Evolutionary conservation across 2,888 invertebrate species (phyloP), one percentile per base, ranked within the genome.

Genomic region (Ctena decussata): DNA sequence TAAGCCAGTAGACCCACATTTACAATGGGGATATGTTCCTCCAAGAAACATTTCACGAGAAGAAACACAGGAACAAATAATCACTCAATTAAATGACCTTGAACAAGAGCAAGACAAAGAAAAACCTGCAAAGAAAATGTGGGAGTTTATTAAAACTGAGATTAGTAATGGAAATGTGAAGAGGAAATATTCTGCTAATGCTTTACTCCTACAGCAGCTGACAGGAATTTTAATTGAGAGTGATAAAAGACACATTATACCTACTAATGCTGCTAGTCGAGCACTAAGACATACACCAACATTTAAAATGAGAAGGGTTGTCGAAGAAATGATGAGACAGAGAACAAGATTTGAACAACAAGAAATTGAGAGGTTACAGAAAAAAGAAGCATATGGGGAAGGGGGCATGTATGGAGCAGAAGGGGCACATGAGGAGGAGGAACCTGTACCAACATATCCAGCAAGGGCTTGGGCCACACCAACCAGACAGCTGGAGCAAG

Each of bases 261-360:
- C 94, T 0, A 85, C 92, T 5, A 86, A 93, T 78, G 84, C 94
- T 0, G 94, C 94, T 12, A 91, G 92, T 60, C 86, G 95, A 49
- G 93, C 95, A 27, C 83, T 93, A 60, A 88, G 94, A 11, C 94
- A 95, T 77, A 94, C 95, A 0, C 93, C 95, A 32, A 94, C 94
- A 70, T 94, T 93, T 80, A 94, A 94, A 90, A 94, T 95, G 93
- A 85, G 91, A 27, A 88, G 92, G 78, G 91, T 95, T 32, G 93
- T 95, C n/a, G 92, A 94, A 78, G 83, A 89, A 12, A 85, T 95
- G 21, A 92, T 93, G 89, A 83, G 89, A 57, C 91, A 92, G 21
- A 85, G 93, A 27, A 93, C 94, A 18, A 85, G 90, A 49, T 94
- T 91, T 80, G 91, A 94, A 82, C 92, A 93, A 82, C 92, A 93